Conservation (phyloP, 2,113 vertebrate genomes). For the Eira barbara region DNA sequence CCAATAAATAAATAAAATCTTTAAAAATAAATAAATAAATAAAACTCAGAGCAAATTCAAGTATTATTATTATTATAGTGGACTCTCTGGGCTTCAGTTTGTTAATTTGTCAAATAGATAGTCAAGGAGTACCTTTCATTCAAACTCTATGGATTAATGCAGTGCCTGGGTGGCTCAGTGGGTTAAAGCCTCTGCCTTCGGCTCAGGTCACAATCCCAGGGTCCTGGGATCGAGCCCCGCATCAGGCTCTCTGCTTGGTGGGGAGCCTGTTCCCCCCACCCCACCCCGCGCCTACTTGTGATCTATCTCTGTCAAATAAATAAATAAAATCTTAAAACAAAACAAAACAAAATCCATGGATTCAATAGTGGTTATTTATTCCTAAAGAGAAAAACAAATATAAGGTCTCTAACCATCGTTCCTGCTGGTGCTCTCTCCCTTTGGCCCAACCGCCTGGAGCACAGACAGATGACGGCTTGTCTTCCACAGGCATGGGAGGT, state of each 20-base stretch:
- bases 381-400: background rate
- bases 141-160: background rate
- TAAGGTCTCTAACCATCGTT: background rate
- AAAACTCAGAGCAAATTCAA: conserved; percentile 28
- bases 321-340: too few species aligned
- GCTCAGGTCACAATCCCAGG: too few species aligned
- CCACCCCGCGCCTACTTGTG: too few species aligned
- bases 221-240: too few species aligned
- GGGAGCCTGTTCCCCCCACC: too few species aligned
- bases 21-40: too few species aligned
- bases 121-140: background rate
- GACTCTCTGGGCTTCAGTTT: background rate
- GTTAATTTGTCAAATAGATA: background rate
- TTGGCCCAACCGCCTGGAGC: background rate
- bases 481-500: background rate
- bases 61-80: background rate
- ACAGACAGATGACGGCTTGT: background rate
- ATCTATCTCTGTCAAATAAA: too few species aligned
- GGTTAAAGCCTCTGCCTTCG: too few species aligned
- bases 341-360: too few species aligned
- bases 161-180: too few species aligned
- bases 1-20: too few species aligned
- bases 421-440: background rate
- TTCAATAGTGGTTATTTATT: background rate
- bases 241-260: too few species aligned